phyloP scores from a whole-genome alignment of 2,113 vertebrate species.

The Aythya baeri region DNA sequence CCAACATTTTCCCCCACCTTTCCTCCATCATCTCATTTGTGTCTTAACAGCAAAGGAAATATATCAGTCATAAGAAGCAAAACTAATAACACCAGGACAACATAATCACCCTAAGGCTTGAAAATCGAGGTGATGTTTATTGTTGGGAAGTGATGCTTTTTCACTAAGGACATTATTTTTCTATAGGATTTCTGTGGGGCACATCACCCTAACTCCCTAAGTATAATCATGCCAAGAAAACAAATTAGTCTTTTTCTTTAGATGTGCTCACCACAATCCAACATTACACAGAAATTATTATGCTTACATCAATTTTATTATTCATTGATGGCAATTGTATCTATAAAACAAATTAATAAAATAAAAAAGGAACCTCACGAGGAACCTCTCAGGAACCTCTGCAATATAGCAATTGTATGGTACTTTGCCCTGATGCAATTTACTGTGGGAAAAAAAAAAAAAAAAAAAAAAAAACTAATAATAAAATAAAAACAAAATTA shows the following conservation, averaged over 20 bases:
- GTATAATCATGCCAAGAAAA: neutral
- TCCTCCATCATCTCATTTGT: neutral
- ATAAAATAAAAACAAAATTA: constrained; percentile 12
- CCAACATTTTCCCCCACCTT: neutral
- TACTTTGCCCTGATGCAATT: constrained; percentile 20
- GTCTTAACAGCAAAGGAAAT: neutral
- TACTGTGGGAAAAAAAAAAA: constrained; percentile 3
- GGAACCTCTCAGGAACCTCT: neutral
- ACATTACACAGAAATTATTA: neutral
- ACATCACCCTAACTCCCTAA: neutral
- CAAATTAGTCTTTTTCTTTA: neutral
- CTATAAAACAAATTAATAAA: neutral
- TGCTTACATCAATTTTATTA: neutral
- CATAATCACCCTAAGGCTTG: neutral
- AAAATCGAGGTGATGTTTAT: neutral
- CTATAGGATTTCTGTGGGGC: neutral
- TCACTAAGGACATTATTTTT: neutral
- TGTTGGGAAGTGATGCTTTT: neutral
- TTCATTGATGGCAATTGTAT: neutral
- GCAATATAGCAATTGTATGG: neutral
- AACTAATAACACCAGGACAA: neutral
- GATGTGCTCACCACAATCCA: neutral
- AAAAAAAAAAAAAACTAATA: neutral
- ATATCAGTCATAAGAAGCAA: neutral
- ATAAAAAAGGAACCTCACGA: neutral